Base-by-base conservation (phyloP, 2,888 invertebrate species). In the Blomia tropicalis region DNA sequence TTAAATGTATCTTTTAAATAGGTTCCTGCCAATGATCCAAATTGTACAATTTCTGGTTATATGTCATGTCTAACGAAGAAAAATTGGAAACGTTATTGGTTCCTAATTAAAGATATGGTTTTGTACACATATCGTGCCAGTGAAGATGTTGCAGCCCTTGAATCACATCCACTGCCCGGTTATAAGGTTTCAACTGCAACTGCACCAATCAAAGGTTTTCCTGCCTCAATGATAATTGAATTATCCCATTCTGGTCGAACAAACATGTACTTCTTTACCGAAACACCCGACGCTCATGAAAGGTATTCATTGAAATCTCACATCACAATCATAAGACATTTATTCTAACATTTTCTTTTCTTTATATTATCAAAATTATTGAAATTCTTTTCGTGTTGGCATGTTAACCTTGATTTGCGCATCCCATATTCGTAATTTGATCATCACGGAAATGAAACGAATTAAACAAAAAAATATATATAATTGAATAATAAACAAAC, bases 71-170 rank as follows among this genome's bases (percentile, higher is more conserved):
- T 68, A 30, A 66, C 67, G 27, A 73, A 74, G 59, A 73, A 72
- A 62, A 70, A 71, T 7, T 79, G 79, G 79, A 78, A 78, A 70
- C 72, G 73, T 51, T 70, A 72, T 27, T 80, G 80, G 80, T 79
- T 78, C 71, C 78, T 79, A 19, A 71, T 80, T 22, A 79, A 79
- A 69, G 77, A 78, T 61, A 76, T 77, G 72, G 76, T 77, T 30
- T 69, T 77, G 22, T 77, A 77, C 66, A 71, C 72, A 36, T 77
- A 76, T 68, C 75, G 76, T 69, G 79, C 79, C 25, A 77, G 78
- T 43, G 78, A 79, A 72, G 79, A 79, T 70, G 75, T 77, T 53
- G 77, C 75, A 51, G 79, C 79, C 30, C 70, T 74, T 19, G 74
- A 76, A 63, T 76, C 75, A 62, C 72, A 75, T 65, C 77, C 78